Evolutionary conservation across 2,888 invertebrate species (phyloP).

Genomic region (Plebejus melissa): DNA sequence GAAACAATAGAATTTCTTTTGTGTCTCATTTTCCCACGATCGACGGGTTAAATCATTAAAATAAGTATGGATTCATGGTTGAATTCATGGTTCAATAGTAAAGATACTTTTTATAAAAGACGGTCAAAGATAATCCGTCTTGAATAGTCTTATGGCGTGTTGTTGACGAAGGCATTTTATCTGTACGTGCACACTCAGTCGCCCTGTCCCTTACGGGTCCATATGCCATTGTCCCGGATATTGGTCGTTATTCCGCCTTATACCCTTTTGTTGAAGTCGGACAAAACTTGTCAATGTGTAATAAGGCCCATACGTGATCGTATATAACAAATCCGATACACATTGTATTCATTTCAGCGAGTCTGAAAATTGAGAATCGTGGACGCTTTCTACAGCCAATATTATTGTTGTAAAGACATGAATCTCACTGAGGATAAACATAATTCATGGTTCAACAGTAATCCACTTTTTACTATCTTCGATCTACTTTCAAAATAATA

Average conservation of each 20-base stretch:
- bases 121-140: neutral
- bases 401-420: neutral
- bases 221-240: slow-evolving; percentile 20
- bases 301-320: slow-evolving; percentile 9
- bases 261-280: slow-evolving; percentile 6
- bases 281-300: neutral
- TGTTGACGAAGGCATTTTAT: slow-evolving; percentile 13
- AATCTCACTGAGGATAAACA: neutral
- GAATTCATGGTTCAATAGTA: no score
- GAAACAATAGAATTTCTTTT: no score
- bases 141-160: neutral
- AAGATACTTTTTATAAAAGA: neutral
- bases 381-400: neutral
- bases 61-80: no score
- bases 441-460: neutral
- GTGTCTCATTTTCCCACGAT: no score
- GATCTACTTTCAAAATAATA: neutral
- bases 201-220: neutral
- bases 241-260: slow-evolving; percentile 24
- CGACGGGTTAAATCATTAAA: no score
- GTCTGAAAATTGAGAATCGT: neutral
- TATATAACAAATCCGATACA: slow-evolving; percentile 10
- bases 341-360: slow-evolving; percentile 1
- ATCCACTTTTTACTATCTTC: neutral
- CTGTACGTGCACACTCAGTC: slow-evolving; percentile 2